Percentiles rank a stretch among this genome's conserved stretches.
These are phyloP conservation scores for Agrypnia vestita DNA, from an alignment of 1,140 invertebrate species.

Conservation along the genomic window DNA sequence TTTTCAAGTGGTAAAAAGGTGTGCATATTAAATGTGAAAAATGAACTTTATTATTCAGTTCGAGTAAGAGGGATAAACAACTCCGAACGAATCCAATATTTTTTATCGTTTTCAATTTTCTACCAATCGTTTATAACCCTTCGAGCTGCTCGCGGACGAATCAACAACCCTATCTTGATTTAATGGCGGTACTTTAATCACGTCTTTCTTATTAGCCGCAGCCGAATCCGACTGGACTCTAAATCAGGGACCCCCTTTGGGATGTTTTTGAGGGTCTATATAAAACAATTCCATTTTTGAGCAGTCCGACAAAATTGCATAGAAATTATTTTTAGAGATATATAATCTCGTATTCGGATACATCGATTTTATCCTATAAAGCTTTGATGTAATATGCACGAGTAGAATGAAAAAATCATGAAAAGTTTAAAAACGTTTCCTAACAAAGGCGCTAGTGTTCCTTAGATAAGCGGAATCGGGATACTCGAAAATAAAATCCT, in stretches of 20 bases:
- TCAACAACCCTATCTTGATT: constrained; percentile 35
- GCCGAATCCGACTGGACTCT: constrained; percentile 22
- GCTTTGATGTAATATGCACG: too few species aligned
- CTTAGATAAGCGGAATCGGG: constrained; percentile 15
- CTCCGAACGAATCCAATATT: constrained; percentile 16
- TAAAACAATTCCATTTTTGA: background rate
- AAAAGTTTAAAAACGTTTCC: too few species aligned
- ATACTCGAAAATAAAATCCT: constrained; percentile 33
- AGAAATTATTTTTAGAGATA: too few species aligned
- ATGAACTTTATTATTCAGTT: background rate
- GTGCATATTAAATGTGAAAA: constrained; percentile 5
- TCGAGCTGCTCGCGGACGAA: constrained; percentile 28
- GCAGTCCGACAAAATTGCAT: background rate
- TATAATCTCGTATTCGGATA: too few species aligned
- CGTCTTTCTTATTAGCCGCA: constrained; percentile 26
- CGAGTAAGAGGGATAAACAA: constrained; percentile 1
- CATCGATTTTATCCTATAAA: too few species aligned
- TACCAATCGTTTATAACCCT: constrained; percentile 30
- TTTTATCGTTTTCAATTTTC: constrained; percentile 44
- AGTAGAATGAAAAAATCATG: too few species aligned
- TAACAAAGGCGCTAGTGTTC: too few species aligned
- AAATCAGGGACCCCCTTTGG: constrained; percentile 20
- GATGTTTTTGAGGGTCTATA: background rate
- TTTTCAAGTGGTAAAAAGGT: background rate
- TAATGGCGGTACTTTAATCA: constrained; percentile 35